Conservation (phyloP, 2,113 vertebrate species). For the Microcebus lehilahytsara region DNA sequence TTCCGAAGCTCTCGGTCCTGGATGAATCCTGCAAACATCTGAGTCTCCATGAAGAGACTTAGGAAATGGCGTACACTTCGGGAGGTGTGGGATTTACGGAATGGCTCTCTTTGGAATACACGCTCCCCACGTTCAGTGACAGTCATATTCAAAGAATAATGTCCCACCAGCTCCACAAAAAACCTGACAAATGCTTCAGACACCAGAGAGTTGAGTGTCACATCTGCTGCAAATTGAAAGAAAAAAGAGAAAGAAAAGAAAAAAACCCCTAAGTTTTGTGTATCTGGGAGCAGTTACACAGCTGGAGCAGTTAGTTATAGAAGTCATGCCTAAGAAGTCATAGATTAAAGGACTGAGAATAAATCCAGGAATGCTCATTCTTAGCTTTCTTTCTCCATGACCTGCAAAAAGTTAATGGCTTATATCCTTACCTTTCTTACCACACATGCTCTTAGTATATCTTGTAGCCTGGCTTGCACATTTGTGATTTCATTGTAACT, state of each 20-base stretch:
- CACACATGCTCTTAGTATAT: not conserved
- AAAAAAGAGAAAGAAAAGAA: not conserved
- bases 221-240: constrained; percentile 69
- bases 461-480: not conserved
- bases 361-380: not conserved
- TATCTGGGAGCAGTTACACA: not conserved
- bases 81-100: constrained; percentile 94
- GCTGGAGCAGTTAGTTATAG: too few relatives aligned
- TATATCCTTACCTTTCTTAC: not conserved
- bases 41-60: constrained; percentile 98
- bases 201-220: constrained; percentile 87
- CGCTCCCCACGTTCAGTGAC: constrained; percentile 88
- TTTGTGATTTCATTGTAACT: not conserved
- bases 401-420: not conserved
- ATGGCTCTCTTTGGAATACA: constrained; percentile 92
- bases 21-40: constrained; percentile 99
- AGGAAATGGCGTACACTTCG: constrained; percentile 93
- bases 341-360: not conserved
- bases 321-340: not conserved
- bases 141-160: constrained; percentile 94
- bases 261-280: not conserved
- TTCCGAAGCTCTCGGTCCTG: constrained; percentile 96
- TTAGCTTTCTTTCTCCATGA: not conserved
- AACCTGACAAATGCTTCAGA: constrained; percentile 96
- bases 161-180: constrained; percentile 96